Conservation (phyloP, 2,113 vertebrate genomes). For the Hirundichthys speculiger region DNA sequence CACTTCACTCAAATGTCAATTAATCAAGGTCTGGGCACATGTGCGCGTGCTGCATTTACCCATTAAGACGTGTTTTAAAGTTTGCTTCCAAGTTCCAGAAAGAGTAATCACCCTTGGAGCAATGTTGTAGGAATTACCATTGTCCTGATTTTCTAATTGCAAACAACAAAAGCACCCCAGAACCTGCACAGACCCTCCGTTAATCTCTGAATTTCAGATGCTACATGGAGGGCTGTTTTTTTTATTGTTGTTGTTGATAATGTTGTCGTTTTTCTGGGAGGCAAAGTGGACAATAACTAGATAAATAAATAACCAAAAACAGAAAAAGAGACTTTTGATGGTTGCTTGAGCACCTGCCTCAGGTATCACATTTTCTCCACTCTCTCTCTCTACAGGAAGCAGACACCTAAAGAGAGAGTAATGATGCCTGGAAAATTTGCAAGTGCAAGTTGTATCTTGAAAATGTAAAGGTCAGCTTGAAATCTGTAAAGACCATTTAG, state of each 20-base stretch:
- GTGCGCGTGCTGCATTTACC: too few relatives aligned
- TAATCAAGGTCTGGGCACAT: constrained; percentile 34
- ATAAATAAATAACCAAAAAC: too few relatives aligned
- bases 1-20: constrained; percentile 67
- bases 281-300: too few relatives aligned
- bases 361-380: constrained; percentile 35
- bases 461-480: too few relatives aligned
- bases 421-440: too few relatives aligned
- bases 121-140: neutral
- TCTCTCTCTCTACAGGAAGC: constrained; percentile 30
- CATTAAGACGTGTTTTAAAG: constrained; percentile 15
- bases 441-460: too few relatives aligned
- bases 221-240: constrained; percentile 11
- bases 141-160: constrained; percentile 15
- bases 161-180: constrained; percentile 11
- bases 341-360: constrained; percentile 38
- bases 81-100: constrained; percentile 15
- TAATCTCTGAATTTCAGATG: constrained; percentile 58
- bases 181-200: constrained; percentile 3
- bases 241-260: too few relatives aligned
- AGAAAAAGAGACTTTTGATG: constrained; percentile 13
- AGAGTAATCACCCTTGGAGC: constrained; percentile 10
- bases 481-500: too few relatives aligned
- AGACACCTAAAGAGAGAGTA: constrained; percentile 11
- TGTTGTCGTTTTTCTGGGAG: too few relatives aligned